A percentile compares a stretch with the other conserved stretches of the same genome.
phyloP scores from a whole-genome alignment of 2,113 vertebrate species.

The Upupa epops region DNA sequence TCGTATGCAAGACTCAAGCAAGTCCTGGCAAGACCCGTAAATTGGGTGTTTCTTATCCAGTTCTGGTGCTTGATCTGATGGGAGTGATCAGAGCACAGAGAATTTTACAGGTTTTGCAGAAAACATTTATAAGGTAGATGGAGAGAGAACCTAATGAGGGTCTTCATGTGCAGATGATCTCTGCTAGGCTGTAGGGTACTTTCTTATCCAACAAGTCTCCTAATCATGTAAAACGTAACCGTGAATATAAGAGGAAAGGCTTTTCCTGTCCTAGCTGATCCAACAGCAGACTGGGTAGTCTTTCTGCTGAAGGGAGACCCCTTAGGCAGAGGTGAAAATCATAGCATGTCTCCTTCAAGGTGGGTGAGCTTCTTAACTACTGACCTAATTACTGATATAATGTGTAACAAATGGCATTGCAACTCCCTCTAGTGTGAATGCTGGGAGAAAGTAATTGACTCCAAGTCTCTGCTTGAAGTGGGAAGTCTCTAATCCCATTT shows the following conservation, averaged over 20 bases:
- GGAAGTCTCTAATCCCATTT: not conserved
- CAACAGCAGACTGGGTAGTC: not conserved
- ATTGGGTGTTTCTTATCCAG: not conserved
- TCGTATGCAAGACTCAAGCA: not conserved
- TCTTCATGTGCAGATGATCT: not conserved
- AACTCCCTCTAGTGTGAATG: not conserved
- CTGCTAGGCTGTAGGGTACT: not conserved
- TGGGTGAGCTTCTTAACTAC: not conserved
- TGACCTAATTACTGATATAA: fast-evolving
- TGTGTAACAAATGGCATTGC: not conserved
- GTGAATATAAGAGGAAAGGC: fast-evolving
- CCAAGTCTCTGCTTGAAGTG: not conserved
- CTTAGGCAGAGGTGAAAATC: not conserved
- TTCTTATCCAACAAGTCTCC: not conserved
- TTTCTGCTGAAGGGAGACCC: not conserved
- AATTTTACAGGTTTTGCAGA: not conserved
- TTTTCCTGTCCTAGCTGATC: not conserved
- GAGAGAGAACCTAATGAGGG: not conserved
- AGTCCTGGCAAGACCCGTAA: not conserved
- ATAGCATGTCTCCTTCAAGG: not conserved
- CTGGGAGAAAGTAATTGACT: not conserved
- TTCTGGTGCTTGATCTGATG: not conserved
- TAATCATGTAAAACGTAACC: not conserved
- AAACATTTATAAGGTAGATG: not conserved
- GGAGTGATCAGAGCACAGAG: not conserved